phyloP scores from a whole-genome alignment of 2,888 invertebrate genomes.

The Diaphora mendica region DNA sequence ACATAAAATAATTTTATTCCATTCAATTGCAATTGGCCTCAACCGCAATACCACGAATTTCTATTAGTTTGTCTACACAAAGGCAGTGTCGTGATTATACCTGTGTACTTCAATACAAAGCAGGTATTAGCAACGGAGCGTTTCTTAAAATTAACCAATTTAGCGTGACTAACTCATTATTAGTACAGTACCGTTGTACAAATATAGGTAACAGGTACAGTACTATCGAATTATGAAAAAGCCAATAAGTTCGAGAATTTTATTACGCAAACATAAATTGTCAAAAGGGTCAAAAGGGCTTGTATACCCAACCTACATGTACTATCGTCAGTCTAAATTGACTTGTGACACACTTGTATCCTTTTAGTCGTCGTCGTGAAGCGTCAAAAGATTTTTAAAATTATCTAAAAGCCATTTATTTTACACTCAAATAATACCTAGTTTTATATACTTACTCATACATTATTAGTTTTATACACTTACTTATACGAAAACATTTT shows the following conservation, averaged over 20 bases:
- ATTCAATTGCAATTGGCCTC: conserved; percentile 54
- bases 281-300: neutral
- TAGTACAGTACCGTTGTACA: neutral
- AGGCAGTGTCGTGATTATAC: conserved; percentile 31
- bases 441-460: too few relatives aligned
- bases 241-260: neutral
- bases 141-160: conserved; percentile 23
- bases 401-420: too few relatives aligned
- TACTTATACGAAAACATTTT: too few relatives aligned
- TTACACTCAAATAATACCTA: too few relatives aligned
- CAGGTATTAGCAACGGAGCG: conserved; percentile 19
- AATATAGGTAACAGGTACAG: conserved; percentile 4
- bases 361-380: too few relatives aligned
- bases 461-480: too few relatives aligned
- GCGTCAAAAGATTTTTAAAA: too few relatives aligned
- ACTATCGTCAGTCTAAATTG: too few relatives aligned
- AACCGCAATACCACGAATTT: conserved; percentile 52
- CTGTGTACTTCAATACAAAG: conserved; percentile 30
- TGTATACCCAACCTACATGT: too few relatives aligned
- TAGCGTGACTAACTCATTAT: conserved; percentile 31
- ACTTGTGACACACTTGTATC: too few relatives aligned
- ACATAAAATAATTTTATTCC: conserved; percentile 62
- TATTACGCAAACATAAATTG: neutral
- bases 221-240: neutral
- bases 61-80: conserved; percentile 45